phyloP scores from a whole-genome alignment of 1,140 invertebrate genomes.

The Acromyrmex heyeri region DNA sequence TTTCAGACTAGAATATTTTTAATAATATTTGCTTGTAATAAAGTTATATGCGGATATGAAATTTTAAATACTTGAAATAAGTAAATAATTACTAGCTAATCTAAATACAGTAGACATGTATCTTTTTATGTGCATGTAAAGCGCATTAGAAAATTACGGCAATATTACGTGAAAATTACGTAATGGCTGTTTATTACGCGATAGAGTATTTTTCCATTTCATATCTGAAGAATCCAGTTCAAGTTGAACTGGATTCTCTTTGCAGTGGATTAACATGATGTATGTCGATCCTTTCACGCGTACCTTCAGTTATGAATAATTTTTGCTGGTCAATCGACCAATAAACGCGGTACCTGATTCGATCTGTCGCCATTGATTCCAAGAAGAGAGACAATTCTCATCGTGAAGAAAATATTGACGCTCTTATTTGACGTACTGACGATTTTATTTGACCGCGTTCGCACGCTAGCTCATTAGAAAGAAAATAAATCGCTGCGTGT shows the following conservation, averaged over 20 bases:
- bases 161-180: neutral
- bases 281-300: slow-evolving; percentile 27
- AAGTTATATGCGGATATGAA: too few species aligned
- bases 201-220: neutral
- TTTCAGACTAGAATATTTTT: too few species aligned
- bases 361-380: neutral
- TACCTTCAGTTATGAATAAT: neutral
- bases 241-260: slow-evolving; percentile 31
- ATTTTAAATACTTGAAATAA: too few species aligned
- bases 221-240: slow-evolving; percentile 44
- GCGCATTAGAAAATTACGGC: neutral
- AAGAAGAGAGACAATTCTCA: neutral
- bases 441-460: slow-evolving; percentile 41
- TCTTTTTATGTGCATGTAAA: neutral
- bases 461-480: slow-evolving; percentile 21
- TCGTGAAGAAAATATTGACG: neutral
- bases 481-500: neutral
- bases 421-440: neutral
- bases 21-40: too few species aligned
- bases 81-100: too few species aligned
- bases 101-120: too few species aligned
- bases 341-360: neutral
- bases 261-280: neutral
- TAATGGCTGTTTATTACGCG: neutral
- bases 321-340: neutral